Conservation (phyloP, 1,140 invertebrate genomes). For the Diorhabda sublineata region DNA sequence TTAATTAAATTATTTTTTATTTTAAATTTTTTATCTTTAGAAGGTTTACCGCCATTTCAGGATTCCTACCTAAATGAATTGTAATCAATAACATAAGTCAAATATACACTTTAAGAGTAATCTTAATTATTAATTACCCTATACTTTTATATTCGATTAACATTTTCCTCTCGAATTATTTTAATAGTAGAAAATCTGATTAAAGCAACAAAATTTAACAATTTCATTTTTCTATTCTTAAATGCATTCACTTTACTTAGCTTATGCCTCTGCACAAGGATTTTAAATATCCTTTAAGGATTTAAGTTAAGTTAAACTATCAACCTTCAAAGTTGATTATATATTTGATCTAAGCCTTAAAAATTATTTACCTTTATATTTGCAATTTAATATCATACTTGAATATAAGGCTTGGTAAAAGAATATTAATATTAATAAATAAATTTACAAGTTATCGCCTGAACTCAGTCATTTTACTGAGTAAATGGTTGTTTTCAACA, state of each 20-base stretch:
- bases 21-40: constrained; percentile 52
- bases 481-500: constrained; percentile 60
- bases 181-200: not conserved
- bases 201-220: not conserved
- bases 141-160: constrained; percentile 48
- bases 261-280: constrained; percentile 42
- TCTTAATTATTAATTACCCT: constrained; percentile 50
- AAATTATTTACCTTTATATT: constrained; percentile 51
- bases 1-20: constrained; percentile 47
- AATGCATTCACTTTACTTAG: constrained; percentile 43
- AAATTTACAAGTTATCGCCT: constrained; percentile 56
- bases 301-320: constrained; percentile 57
- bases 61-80: constrained; percentile 54
- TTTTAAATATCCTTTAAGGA: constrained; percentile 47
- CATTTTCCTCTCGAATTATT: constrained; percentile 17
- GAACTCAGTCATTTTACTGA: constrained; percentile 53
- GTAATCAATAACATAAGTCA: constrained; percentile 49
- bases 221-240: constrained; percentile 29
- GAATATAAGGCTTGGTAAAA: constrained; percentile 50
- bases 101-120: constrained; percentile 42
- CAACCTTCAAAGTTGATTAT: constrained; percentile 57
- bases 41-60: constrained; percentile 52
- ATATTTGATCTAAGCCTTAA: constrained; percentile 51
- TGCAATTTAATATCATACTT: constrained; percentile 53
- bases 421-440: constrained; percentile 50